Evolutionary conservation across 2,888 invertebrate genomes (phyloP), one percentile per base, ranked within the genome.

Genomic region (Drosophila yooni): DNA sequence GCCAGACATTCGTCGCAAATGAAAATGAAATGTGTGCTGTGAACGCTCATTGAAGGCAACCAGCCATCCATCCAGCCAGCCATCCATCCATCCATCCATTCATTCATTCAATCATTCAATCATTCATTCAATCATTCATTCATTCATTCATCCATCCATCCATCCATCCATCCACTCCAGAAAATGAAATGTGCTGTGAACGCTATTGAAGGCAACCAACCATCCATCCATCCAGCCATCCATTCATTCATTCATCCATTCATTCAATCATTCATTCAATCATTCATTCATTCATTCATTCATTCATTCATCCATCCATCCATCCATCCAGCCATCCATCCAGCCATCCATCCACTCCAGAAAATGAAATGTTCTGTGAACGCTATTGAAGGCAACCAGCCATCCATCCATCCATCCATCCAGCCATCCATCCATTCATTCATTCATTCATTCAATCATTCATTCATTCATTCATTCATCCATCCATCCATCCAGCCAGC

Each of bases 291-390:
- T 21, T 21, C 21, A 21, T 21, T 21, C 21, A 21, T 1, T 21
- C 21, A 21, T 21, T 21, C 21, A 21, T 21, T 21, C 21, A 21
- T 21, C 1, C 21, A 21, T 1, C 1, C 21, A 21, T 21, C 1
- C 21, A 21, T 21, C 1, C 21, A 21, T 21, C 1, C 21, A 21
- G 1, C 1, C 21, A 21, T 21, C 1, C 21, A 21, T 21, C 1
- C 21, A 21, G 1, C 1, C 21, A 21, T 21, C 21, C 21, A 21
- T 21, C 21, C 21, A 21, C 21, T 21, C 21, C 21, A 21, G 75
- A 67, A 76, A 67, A 74, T 65, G 71, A 83, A 77, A 81, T 81
- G 71, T 75, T 61, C 77, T 80, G 36, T 66, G 57, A 58, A 25
- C 36, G 52, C 25, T 31, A 46, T 31, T 27, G 21, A 63, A 25